phyloP scores from a whole-genome alignment of 92 coral and sea anemone species.

The Actinostola sp. region DNA sequence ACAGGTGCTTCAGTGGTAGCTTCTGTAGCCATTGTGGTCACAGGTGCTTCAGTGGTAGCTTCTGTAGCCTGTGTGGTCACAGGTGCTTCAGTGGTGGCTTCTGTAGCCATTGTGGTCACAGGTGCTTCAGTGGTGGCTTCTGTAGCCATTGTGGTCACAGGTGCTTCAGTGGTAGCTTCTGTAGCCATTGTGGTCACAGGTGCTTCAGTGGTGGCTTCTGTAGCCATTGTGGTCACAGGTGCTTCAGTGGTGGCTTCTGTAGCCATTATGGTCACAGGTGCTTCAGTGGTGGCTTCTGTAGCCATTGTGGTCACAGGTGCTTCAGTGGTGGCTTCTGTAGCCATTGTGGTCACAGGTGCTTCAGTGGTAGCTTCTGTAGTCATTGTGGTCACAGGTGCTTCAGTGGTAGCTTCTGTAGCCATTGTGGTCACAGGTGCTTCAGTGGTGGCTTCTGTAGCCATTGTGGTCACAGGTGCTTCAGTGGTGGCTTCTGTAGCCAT shows the following conservation, averaged over 20 bases:
- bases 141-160: not conserved
- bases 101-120: not conserved
- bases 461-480: too few species aligned
- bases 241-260: conserved; percentile 6
- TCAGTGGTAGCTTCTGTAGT: conserved; percentile 1
- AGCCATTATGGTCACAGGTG: too few species aligned
- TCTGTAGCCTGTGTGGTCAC: too few species aligned
- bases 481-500: conserved; percentile 3
- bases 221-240: not conserved
- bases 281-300: conserved; percentile 11
- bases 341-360: too few species aligned
- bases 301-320: not conserved
- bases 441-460: conserved; percentile 7
- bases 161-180: conserved; percentile 7
- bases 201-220: conserved; percentile 10
- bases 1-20: conserved; percentile 12
- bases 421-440: not conserved
- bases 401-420: conserved; percentile 4
- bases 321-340: conserved; percentile 2
- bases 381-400: not conserved
- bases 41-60: too few species aligned
- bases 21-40: not conserved
- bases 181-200: too few species aligned
- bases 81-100: conserved; percentile 11
- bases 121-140: conserved; percentile 8